Conservation (phyloP, 2,797 vertebrate genomes). For the Valencia hispanica region DNA sequence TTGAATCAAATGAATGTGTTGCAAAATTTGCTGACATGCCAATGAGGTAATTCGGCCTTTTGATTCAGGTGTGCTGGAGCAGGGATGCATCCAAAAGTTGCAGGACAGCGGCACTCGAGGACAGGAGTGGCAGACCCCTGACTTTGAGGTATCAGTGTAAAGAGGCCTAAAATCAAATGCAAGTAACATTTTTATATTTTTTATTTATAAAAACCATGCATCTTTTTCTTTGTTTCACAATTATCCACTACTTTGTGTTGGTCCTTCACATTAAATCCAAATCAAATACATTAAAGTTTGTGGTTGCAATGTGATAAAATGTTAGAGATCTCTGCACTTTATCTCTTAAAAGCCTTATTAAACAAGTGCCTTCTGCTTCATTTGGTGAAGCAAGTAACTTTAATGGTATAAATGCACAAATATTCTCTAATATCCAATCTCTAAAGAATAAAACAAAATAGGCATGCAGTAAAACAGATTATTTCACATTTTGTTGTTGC, state of each 20-base stretch:
- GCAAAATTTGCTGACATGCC: not conserved
- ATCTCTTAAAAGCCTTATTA: not conserved
- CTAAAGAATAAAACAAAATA: conserved; percentile 6
- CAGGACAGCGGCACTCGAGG: not conserved
- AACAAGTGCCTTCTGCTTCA: not conserved
- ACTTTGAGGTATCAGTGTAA: not conserved
- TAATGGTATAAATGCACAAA: not conserved
- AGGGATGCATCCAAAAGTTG: not conserved
- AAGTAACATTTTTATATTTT: not conserved
- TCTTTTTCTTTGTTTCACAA: not conserved
- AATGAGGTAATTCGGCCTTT: no score
- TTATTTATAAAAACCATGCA: not conserved
- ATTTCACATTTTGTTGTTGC: conserved; percentile 7
- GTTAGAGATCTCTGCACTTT: not conserved
- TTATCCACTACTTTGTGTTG: not conserved
- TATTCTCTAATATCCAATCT: not conserved
- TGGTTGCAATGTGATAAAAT: not conserved
- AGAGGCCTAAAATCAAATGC: not conserved
- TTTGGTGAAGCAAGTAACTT: not conserved
- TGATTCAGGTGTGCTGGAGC: not conserved
- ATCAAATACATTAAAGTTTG: not conserved
- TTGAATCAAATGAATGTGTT: not conserved
- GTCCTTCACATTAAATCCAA: not conserved
- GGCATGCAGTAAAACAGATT: no score
- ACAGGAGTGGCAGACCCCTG: not conserved